phyloP scores from a whole-genome alignment of 2,888 invertebrate species.

The Chalcosyrphus nemorum region DNA sequence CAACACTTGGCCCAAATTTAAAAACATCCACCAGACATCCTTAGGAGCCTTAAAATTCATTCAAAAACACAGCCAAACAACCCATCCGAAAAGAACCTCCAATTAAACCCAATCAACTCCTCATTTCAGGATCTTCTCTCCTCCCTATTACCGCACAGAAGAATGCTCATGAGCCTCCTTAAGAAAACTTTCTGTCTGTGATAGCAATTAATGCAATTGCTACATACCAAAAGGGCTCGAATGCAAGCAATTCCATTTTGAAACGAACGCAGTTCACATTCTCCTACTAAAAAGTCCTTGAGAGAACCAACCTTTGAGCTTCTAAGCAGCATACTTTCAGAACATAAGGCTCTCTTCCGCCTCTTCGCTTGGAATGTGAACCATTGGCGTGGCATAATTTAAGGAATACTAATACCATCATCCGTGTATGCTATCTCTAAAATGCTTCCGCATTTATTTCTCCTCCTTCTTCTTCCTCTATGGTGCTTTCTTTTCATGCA shows the following conservation, averaged over 20 bases:
- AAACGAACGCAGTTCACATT: constrained; percentile 28
- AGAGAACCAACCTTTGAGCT: not conserved
- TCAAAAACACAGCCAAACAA: no score
- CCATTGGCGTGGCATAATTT: constrained; percentile 21
- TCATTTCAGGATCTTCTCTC: not conserved
- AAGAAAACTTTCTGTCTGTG: constrained; percentile 13
- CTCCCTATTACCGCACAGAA: not conserved
- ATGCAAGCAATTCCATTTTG: constrained; percentile 14
- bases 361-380: not conserved
- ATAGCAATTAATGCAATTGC: constrained; percentile 38
- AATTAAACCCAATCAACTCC: constrained; percentile 20
- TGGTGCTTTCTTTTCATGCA: not conserved
- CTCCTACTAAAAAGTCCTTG: constrained; percentile 3
- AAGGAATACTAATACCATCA: constrained; percentile 16
- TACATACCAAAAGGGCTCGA: constrained; percentile 14
- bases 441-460: constrained; percentile 29
- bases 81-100: not conserved
- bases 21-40: not conserved
- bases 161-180: constrained; percentile 13
- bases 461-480: not conserved
- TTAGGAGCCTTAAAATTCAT: not conserved
- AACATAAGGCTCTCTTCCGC: no score
- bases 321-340: not conserved
- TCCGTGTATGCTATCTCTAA: constrained; percentile 8
- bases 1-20: not conserved